These are phyloP conservation scores for Drosophila austrosaltans DNA, from an alignment of 2,888 invertebrate genomes.

Conservation along the genomic window DNA sequence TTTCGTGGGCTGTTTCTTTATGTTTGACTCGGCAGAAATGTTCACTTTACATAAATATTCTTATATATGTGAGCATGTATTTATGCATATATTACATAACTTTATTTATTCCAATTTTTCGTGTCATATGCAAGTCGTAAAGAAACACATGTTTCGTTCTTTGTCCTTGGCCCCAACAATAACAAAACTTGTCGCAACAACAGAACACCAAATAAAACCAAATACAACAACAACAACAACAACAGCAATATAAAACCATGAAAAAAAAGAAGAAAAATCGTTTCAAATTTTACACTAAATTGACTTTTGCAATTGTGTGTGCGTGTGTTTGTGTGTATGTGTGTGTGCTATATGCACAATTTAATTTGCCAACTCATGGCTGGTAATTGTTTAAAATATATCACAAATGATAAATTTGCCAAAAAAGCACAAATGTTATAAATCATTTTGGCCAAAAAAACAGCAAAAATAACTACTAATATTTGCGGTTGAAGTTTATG, in stretches of 20 bases:
- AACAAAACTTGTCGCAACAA: conserved; percentile 4
- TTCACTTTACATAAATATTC: background rate
- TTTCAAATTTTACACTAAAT: conserved; percentile 75
- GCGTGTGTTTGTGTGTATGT: conserved; percentile 1
- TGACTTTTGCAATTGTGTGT: conserved; percentile 53
- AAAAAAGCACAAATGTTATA: conserved; percentile 19
- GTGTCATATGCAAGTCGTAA: conserved; percentile 60
- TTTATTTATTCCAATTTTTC: conserved; percentile 34
- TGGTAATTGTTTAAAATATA: conserved; percentile 42
- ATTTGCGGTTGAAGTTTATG: conserved; percentile 6
- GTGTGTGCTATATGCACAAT: conserved; percentile 71
- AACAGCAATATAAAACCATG: background rate
- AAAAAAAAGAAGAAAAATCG: conserved; percentile 32
- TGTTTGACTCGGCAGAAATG: conserved; percentile 23
- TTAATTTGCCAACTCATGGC: conserved; percentile 53
- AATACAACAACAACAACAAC: conserved; percentile 1
- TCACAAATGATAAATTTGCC: conserved; percentile 47
- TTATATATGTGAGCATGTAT: conserved; percentile 8
- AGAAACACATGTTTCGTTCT: conserved; percentile 59
- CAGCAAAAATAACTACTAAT: background rate
- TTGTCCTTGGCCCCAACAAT: conserved; percentile 42
- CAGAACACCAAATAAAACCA: conserved; percentile 4
- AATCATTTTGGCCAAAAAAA: background rate
- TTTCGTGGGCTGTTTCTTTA: conserved; percentile 47
- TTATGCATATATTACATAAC: conserved; percentile 39